These are phyloP conservation scores for Aeoliscus strigatus DNA, from an alignment of 2,797 vertebrate species.

Conservation along the genomic window DNA sequence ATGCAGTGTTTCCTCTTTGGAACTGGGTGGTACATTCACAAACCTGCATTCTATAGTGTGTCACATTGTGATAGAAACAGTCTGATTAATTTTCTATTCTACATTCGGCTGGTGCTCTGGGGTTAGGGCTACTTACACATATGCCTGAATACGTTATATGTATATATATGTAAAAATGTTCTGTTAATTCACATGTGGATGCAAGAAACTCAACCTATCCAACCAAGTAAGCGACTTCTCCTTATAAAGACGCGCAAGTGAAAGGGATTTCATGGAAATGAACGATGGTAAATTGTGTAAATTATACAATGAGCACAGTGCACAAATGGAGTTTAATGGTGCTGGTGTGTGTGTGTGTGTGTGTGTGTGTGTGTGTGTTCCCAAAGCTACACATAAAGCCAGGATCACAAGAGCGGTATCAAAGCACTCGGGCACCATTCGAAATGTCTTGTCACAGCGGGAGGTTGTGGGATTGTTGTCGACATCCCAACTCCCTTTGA, in stretches of 20 bases:
- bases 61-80: no score
- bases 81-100: no score
- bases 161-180: no score
- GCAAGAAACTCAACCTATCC: no score
- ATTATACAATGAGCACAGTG: conserved; percentile 51
- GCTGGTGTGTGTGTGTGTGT: conserved; percentile 50
- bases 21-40: conserved; percentile 63
- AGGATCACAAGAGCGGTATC: conserved; percentile 75
- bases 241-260: no score
- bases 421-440: conserved; percentile 69
- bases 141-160: no score
- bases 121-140: no score
- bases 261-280: no score
- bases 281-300: conserved; percentile 37
- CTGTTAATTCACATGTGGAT: no score
- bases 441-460: conserved; percentile 74
- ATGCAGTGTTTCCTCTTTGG: conserved; percentile 68
- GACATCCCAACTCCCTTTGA: conserved; percentile 69
- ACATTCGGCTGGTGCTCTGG: no score
- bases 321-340: conserved; percentile 64
- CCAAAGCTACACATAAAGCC: conserved; percentile 62
- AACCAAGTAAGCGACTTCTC: no score
- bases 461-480: conserved; percentile 71
- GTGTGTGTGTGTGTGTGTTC: conserved; percentile 33
- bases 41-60: no score